phyloP scores from a whole-genome alignment of 2,888 invertebrate species.

The Himalopsyche tibetana region DNA sequence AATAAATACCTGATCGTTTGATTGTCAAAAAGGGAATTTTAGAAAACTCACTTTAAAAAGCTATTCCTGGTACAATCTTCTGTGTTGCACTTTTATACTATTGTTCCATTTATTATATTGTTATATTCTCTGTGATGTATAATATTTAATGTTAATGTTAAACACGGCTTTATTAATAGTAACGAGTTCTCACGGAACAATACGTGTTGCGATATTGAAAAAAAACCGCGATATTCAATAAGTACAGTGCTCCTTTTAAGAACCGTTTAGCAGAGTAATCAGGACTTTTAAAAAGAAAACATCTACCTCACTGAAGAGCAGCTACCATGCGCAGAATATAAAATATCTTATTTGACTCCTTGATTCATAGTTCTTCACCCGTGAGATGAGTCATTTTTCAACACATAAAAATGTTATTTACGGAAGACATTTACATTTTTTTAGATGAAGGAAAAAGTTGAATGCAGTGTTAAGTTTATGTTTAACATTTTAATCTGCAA shows the following conservation, averaged over 20 bases:
- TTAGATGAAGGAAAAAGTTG: too few species aligned
- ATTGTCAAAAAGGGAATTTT: too few species aligned
- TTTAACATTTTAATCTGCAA: too few species aligned
- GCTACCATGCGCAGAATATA: slow-evolving; percentile 36
- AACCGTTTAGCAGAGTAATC: slow-evolving; percentile 35
- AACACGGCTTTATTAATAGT: background rate
- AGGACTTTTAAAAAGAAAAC: slow-evolving; percentile 14
- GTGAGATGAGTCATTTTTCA: background rate
- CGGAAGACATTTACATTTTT: too few species aligned
- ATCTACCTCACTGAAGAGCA: background rate
- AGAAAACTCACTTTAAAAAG: too few species aligned
- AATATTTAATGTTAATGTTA: background rate
- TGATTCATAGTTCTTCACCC: background rate
- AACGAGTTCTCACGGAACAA: slow-evolving; percentile 22
- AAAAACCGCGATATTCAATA: slow-evolving; percentile 7
- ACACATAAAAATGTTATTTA: too few species aligned
- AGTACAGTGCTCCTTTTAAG: background rate
- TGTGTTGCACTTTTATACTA: too few species aligned
- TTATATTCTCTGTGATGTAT: background rate
- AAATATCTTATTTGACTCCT: slow-evolving; percentile 38
- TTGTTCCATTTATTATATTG: too few species aligned
- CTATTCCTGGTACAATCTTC: too few species aligned
- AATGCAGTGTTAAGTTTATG: too few species aligned
- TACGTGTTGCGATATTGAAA: background rate
- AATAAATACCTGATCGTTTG: too few species aligned